Percentiles rank a stretch among this genome's conserved stretches.
Conservation (phyloP, 1,140 invertebrate species). For the Lordiphosa collinella region DNA sequence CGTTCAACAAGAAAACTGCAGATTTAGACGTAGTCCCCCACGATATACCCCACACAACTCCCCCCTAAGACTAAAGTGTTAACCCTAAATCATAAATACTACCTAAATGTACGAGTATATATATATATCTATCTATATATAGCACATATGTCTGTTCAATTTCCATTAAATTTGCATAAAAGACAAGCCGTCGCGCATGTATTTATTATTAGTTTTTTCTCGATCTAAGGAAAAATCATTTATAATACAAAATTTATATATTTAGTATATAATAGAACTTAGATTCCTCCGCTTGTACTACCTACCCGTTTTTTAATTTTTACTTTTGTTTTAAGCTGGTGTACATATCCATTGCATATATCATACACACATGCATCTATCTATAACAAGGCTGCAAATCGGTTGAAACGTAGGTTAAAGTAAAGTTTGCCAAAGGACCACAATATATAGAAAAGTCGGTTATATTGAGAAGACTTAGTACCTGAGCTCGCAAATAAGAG, state of each 20-base stretch:
- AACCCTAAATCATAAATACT: slow-evolving; percentile 25
- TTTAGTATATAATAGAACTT: slow-evolving; percentile 8
- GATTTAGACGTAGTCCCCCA: slow-evolving; percentile 4
- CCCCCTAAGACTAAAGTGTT: slow-evolving; percentile 38
- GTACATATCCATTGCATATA: slow-evolving; percentile 68
- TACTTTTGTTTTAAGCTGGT: slow-evolving; percentile 50
- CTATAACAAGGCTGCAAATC: slow-evolving; percentile 1
- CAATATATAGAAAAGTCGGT: too few species aligned
- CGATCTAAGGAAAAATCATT: slow-evolving; percentile 22
- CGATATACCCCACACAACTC: too few species aligned
- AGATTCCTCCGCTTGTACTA: too few species aligned
- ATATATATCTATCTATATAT: slow-evolving; percentile 11
- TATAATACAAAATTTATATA: slow-evolving; percentile 17
- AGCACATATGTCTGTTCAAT: slow-evolving; percentile 49
- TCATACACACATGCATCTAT: slow-evolving; percentile 8
- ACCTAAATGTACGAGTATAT: slow-evolving; percentile 22
- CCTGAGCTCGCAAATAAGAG: too few species aligned
- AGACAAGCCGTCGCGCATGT: slow-evolving; percentile 70
- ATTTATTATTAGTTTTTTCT: slow-evolving; percentile 59
- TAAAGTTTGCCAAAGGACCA: too few species aligned
- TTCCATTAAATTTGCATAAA: slow-evolving; percentile 68
- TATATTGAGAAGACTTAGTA: too few species aligned
- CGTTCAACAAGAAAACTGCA: slow-evolving; percentile 25
- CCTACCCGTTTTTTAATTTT: neutral
- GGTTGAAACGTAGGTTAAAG: too few species aligned